Evolutionary conservation across 2,888 invertebrate species (phyloP).

Genomic region (Allygus modestus): DNA sequence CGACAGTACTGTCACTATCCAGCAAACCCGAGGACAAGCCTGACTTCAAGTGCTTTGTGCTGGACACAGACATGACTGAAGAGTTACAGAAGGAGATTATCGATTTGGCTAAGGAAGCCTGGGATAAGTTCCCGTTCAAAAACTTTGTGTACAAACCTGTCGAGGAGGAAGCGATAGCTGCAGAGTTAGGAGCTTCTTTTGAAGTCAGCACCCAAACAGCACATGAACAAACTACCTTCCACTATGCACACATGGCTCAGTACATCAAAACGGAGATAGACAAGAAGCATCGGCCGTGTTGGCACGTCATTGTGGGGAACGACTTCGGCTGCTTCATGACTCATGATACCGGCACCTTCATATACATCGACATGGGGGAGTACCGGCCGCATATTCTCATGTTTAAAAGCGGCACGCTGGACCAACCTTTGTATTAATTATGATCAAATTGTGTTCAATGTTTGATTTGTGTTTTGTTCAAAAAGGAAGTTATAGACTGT

Average conservation of each 20-base stretch:
- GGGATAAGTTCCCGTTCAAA: not conserved
- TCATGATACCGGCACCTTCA: not conserved
- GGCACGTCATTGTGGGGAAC: conserved; percentile 12
- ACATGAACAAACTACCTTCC: not conserved
- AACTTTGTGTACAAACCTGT: conserved; percentile 3
- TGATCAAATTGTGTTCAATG: too few relatives aligned
- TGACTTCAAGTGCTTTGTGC: not conserved
- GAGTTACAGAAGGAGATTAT: conserved; percentile 8
- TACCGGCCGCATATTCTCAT: not conserved
- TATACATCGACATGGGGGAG: conserved; percentile 27
- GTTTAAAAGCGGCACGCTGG: conserved; percentile 11
- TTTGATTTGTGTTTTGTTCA: too few relatives aligned
- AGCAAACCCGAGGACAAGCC: not conserved
- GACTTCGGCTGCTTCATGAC: conserved; percentile 9
- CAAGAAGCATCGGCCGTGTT: conserved; percentile 11
- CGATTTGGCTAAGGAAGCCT: not conserved
- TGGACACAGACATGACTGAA: conserved; percentile 9
- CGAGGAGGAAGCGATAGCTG: conserved; percentile 2
- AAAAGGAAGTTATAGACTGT: too few relatives aligned
- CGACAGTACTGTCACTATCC: not conserved
- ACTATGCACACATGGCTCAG: conserved; percentile 14
- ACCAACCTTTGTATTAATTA: not conserved
- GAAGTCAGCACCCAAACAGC: conserved; percentile 23
- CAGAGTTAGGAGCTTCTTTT: conserved; percentile 3
- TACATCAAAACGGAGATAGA: conserved; percentile 31